Percentiles rank a stretch among this genome's conserved stretches.
Conservation (phyloP, 2,113 vertebrate species). For the Sylvia atricapilla region DNA sequence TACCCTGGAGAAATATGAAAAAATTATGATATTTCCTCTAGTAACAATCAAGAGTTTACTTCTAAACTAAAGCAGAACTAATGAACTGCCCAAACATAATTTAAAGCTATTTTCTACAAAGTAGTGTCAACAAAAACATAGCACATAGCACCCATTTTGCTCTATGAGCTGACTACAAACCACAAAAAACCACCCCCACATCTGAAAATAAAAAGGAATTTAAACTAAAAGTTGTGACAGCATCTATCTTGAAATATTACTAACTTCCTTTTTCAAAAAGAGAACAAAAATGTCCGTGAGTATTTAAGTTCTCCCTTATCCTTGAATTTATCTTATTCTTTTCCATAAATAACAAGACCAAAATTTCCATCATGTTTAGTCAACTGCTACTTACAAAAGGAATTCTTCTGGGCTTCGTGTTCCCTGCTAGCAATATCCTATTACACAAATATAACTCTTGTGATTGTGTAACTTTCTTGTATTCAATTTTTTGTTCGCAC, state of each 20-base stretch:
- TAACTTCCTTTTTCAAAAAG: neutral
- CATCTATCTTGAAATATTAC: neutral
- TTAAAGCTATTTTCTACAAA: neutral
- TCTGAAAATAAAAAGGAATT: neutral
- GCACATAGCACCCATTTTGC: neutral
- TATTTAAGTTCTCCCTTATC: neutral
- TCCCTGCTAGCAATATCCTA: neutral
- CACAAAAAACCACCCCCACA: accelerated
- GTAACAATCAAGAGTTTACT: neutral
- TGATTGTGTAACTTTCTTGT: neutral
- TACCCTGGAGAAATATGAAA: neutral
- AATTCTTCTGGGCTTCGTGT: neutral
- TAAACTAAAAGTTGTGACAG: neutral
- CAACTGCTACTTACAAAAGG: neutral
- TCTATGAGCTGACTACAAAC: neutral
- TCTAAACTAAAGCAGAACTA: neutral
- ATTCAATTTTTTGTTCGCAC: neutral
- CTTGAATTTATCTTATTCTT: neutral
- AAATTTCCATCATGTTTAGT: neutral
- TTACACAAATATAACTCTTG: neutral
- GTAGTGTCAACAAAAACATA: neutral
- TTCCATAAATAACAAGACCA: neutral
- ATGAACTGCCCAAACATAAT: neutral
- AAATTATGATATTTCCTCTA: neutral
- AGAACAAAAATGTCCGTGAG: neutral